These are phyloP conservation scores for Aurelia aurita DNA, from an alignment of 30 jellyfish, hydroid and myxozoan genomes.

Conservation along the genomic window DNA sequence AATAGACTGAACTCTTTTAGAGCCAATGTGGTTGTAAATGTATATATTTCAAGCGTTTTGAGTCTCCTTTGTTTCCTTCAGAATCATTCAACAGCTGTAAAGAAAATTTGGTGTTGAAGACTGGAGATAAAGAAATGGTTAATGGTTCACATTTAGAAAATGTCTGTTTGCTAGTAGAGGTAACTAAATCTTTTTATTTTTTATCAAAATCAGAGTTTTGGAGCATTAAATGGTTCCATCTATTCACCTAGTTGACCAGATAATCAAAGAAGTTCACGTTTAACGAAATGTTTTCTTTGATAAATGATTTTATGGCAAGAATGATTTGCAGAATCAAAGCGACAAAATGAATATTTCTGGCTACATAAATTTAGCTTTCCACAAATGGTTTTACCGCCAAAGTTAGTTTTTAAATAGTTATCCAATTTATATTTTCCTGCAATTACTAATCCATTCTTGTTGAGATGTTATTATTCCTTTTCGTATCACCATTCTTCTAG, in stretches of 20 bases:
- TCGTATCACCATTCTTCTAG: neutral
- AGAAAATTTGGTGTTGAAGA: constrained; percentile 14
- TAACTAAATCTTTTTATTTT: neutral
- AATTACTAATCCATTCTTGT: too few species aligned
- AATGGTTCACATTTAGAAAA: constrained; percentile 50
- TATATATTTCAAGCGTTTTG: neutral
- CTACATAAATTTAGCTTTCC: too few species aligned
- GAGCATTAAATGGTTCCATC: neutral
- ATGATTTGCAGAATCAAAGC: too few species aligned
- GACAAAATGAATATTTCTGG: too few species aligned
- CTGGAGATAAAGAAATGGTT: constrained; percentile 14
- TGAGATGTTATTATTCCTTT: too few species aligned
- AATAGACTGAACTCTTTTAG: neutral
- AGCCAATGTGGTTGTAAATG: too few species aligned
- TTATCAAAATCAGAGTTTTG: neutral
- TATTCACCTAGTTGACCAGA: neutral
- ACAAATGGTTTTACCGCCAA: too few species aligned
- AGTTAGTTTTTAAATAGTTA: too few species aligned
- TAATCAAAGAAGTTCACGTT: too few species aligned
- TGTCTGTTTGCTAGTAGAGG: constrained; percentile 51
- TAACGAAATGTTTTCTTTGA: too few species aligned
- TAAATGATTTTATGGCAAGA: too few species aligned
- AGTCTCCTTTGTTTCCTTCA: neutral
- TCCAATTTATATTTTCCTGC: too few species aligned
- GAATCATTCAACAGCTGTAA: constrained; percentile 38